These are phyloP conservation scores for Prunella strophiata DNA, from an alignment of 2,797 vertebrate genomes.

Conservation along the genomic window DNA sequence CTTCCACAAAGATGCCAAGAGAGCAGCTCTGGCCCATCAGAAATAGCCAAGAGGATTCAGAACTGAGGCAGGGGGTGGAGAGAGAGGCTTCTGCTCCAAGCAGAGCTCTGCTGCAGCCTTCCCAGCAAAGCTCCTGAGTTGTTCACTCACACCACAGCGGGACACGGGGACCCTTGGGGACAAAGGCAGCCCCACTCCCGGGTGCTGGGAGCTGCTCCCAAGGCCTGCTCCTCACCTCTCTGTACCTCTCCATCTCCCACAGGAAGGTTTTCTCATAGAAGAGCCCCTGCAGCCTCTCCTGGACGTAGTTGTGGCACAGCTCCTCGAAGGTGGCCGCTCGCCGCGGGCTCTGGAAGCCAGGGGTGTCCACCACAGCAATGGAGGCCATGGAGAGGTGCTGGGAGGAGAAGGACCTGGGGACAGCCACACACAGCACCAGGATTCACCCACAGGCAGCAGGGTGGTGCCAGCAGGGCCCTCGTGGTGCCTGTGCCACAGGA, in stretches of 20 bases:
- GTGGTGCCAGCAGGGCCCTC: rapidly evolving
- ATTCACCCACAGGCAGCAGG: not conserved
- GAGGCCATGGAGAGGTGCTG: constrained; percentile 88
- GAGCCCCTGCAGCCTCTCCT: constrained; percentile 89
- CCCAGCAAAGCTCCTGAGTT: not conserved
- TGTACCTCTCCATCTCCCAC: constrained; percentile 76
- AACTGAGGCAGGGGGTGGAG: rapidly evolving
- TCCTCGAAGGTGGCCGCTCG: constrained; percentile 89
- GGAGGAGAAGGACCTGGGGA: constrained; percentile 85
- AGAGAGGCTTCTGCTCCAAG: rapidly evolving
- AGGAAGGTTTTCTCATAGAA: constrained; percentile 84
- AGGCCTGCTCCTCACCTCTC: constrained; percentile 71
- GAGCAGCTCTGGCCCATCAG: not conserved
- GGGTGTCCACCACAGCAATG: constrained; percentile 88
- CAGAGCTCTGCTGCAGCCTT: not conserved
- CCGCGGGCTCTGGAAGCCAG: constrained; percentile 89
- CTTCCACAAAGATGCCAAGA: not conserved
- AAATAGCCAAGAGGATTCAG: not conserved
- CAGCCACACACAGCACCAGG: rapidly evolving
- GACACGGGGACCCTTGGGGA: rapidly evolving
- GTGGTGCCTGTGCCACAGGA: rapidly evolving
- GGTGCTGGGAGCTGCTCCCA: not conserved
- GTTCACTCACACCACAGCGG: rapidly evolving
- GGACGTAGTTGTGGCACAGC: constrained; percentile 91
- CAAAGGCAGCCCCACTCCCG: not conserved